A percentile compares a stretch with the other conserved stretches of the same genome.
Evolutionary conservation across 2,797 vertebrate species (phyloP).

Genomic region (Danio tinwini): DNA sequence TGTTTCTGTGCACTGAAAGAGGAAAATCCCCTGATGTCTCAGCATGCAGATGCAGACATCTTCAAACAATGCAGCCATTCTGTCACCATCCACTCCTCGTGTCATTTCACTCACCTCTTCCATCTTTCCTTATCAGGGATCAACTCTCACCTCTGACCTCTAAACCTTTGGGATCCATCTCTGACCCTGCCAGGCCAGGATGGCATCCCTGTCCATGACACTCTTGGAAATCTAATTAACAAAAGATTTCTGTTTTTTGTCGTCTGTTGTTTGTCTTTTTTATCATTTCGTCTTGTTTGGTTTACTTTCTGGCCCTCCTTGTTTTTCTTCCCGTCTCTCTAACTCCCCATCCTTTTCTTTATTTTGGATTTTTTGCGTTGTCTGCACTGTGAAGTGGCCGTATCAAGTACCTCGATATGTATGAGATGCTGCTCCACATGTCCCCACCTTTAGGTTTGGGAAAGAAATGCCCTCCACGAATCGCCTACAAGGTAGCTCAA

Average conservation of each 20-base stretch:
- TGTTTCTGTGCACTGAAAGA: constrained; percentile 77
- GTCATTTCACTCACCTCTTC: constrained; percentile 68
- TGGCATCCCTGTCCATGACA: constrained; percentile 75
- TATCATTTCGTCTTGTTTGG: constrained; percentile 64
- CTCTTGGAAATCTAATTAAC: constrained; percentile 87
- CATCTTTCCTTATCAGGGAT: constrained; percentile 70
- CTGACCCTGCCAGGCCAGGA: constrained; percentile 68
- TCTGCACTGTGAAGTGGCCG: constrained; percentile 86
- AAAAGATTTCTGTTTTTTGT: constrained; percentile 87
- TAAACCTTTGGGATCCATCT: constrained; percentile 64
- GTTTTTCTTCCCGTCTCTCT: constrained; percentile 68
- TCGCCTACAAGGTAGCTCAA: constrained; percentile 98
- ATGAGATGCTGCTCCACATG: constrained; percentile 99
- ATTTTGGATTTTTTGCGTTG: constrained; percentile 66
- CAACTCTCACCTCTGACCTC: constrained; percentile 58
- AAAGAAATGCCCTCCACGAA: constrained; percentile 98
- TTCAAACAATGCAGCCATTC: constrained; percentile 71
- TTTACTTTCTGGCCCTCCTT: constrained; percentile 61
- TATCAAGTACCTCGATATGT: constrained; percentile 99
- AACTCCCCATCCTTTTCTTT: constrained; percentile 71
- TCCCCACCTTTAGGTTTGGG: constrained; percentile 99
- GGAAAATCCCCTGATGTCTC: constrained; percentile 77
- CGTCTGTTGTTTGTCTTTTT: constrained; percentile 54
- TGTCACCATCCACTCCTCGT: constrained; percentile 61
- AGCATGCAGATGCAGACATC: constrained; percentile 79